These are phyloP conservation scores for Amiota mariae DNA, from an alignment of 2,888 invertebrate genomes.

Conservation along the genomic window DNA sequence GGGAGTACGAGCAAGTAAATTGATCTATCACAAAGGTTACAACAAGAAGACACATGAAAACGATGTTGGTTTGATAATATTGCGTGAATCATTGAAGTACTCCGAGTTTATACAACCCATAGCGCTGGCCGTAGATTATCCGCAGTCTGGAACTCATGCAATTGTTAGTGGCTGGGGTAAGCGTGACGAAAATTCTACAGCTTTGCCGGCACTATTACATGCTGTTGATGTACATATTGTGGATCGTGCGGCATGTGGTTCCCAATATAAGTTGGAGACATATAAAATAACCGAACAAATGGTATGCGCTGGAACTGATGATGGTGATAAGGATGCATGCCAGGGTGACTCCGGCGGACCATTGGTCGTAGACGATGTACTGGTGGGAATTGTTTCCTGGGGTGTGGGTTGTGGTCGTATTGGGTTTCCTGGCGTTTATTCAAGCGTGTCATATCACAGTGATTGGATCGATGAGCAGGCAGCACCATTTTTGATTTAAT, in stretches of 20 bases:
- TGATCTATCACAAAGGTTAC: constrained; percentile 57
- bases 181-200: constrained; percentile 53
- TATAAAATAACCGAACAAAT: constrained; percentile 62
- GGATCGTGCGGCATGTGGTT: constrained; percentile 72
- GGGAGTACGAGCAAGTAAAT: constrained; percentile 54
- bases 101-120: constrained; percentile 73
- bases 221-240: constrained; percentile 75
- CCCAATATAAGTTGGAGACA: constrained; percentile 71
- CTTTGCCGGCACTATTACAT: constrained; percentile 69
- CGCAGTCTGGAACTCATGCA: constrained; percentile 53
- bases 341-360: constrained; percentile 71
- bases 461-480: constrained; percentile 59
- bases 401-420: constrained; percentile 66
- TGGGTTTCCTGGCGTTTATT: constrained; percentile 66
- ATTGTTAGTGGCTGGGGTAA: constrained; percentile 69
- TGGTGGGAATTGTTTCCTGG: constrained; percentile 69
- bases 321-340: constrained; percentile 65
- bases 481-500: constrained; percentile 47
- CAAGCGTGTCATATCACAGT: constrained; percentile 53
- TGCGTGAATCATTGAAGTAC: constrained; percentile 74
- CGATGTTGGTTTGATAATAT: constrained; percentile 77
- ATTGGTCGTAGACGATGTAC: constrained; percentile 53
- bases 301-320: constrained; percentile 64
- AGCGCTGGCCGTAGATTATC: constrained; percentile 52
- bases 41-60: constrained; percentile 74